Evolutionary conservation across 2,113 vertebrate genomes (phyloP).

Genomic region (Notiomystis cincta): DNA sequence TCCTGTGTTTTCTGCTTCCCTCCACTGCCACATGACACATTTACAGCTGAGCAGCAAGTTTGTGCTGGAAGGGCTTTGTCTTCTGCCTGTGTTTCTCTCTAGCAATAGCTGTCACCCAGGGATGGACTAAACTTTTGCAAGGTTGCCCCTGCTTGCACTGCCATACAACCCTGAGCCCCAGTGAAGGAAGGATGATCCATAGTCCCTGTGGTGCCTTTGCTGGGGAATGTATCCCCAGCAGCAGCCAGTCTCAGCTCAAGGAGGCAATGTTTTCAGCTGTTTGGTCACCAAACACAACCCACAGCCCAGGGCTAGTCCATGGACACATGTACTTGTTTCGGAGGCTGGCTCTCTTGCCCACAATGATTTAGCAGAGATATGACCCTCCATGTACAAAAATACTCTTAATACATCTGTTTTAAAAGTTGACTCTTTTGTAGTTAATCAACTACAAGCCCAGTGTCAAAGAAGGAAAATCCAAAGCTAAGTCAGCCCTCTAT

Average conservation of each 20-base stretch:
- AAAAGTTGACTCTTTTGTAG: background rate
- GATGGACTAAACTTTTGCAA: background rate
- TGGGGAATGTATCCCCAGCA: background rate
- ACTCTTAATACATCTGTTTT: background rate
- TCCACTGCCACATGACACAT: background rate
- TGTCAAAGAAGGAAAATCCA: background rate
- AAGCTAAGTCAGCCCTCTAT: background rate
- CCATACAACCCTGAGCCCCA: background rate
- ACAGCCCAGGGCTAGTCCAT: background rate
- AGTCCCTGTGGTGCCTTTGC: background rate
- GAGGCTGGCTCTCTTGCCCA: background rate
- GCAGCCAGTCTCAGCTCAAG: background rate
- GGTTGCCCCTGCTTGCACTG: background rate
- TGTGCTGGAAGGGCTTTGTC: background rate
- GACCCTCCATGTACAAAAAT: background rate
- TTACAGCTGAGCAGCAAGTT: background rate
- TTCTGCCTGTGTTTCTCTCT: background rate
- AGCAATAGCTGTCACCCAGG: background rate
- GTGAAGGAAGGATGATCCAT: accelerated
- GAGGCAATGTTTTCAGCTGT: background rate
- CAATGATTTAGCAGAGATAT: background rate
- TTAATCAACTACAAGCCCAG: background rate
- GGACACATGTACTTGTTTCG: background rate
- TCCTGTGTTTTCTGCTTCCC: background rate
- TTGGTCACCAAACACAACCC: background rate